These are phyloP conservation scores for Kuschelorhynchus macadamiae DNA, from an alignment of 2,888 invertebrate genomes.

Conservation along the genomic window DNA sequence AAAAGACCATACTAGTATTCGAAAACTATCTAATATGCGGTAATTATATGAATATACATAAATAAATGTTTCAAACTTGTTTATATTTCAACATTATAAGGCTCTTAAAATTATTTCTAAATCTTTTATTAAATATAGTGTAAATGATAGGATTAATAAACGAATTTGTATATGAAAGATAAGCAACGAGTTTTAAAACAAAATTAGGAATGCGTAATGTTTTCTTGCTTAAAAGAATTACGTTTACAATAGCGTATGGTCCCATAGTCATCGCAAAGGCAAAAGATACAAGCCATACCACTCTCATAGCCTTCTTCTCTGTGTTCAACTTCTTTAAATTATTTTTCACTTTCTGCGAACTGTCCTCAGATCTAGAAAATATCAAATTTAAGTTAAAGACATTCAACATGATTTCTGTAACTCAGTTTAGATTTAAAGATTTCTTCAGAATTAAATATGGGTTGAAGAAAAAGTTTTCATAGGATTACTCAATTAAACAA, in stretches of 20 bases:
- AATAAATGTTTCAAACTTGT: neutral
- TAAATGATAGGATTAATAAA: slow-evolving; percentile 21
- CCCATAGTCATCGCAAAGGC: slow-evolving; percentile 5
- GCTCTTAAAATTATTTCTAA: slow-evolving; percentile 12
- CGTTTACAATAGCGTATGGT: neutral
- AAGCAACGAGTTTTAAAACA: neutral
- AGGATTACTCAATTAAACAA: no score
- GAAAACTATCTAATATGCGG: no score
- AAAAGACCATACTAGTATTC: no score
- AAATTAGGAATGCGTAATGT: neutral
- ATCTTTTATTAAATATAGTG: slow-evolving; percentile 22
- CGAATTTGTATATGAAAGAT: slow-evolving; percentile 13
- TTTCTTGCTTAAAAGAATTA: neutral
- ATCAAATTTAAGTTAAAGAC: neutral
- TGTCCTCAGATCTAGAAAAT: slow-evolving; percentile 6
- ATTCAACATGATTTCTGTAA: no score
- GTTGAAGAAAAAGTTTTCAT: no score
- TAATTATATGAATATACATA: no score
- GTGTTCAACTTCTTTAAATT: neutral
- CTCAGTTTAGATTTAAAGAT: no score
- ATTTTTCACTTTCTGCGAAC: neutral
- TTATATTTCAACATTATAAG: slow-evolving; percentile 13
- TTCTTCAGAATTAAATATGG: no score
- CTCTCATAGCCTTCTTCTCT: slow-evolving; percentile 11
- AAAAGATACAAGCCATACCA: slow-evolving; percentile 27